Conservation (phyloP, 2,113 vertebrate species). For the Mesocricetus auratus region DNA sequence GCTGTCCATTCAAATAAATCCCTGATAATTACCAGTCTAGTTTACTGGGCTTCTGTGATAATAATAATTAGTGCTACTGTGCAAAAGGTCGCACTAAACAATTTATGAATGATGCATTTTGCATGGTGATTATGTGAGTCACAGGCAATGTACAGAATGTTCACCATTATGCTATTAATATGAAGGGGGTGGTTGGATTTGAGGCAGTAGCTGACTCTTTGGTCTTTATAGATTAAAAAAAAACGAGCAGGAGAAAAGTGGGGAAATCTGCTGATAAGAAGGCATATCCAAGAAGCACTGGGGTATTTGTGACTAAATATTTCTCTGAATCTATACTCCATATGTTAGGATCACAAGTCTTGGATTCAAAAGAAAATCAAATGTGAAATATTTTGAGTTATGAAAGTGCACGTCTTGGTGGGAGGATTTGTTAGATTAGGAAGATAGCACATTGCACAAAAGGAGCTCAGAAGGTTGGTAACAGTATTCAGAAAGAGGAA, state of each 20-base stretch:
- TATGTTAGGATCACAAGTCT: slow-evolving; percentile 25
- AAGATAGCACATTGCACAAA: neutral
- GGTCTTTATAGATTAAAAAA: slow-evolving; percentile 62
- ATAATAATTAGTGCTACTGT: slow-evolving; percentile 95
- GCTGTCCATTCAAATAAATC: slow-evolving; percentile 96
- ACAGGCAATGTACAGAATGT: slow-evolving; percentile 69
- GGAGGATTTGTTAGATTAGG: neutral
- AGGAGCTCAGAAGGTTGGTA: neutral
- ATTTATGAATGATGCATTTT: slow-evolving; percentile 92
- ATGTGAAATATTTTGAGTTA: slow-evolving; percentile 21
- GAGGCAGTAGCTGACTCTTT: slow-evolving; percentile 43
- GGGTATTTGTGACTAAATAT: slow-evolving; percentile 35
- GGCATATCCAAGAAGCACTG: slow-evolving; percentile 50
- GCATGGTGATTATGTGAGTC: slow-evolving; percentile 88
- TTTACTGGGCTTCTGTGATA: slow-evolving; percentile 93
- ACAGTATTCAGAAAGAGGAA: neutral
- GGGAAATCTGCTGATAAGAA: slow-evolving; percentile 21
- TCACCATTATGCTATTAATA: slow-evolving; percentile 60
- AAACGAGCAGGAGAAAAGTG: neutral
- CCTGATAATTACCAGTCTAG: slow-evolving; percentile 94
- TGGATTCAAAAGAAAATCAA: slow-evolving; percentile 50
- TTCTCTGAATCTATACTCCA: slow-evolving; percentile 53
- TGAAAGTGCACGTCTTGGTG: neutral
- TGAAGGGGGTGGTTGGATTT: neutral
- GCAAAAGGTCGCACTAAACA: slow-evolving; percentile 94